Evolutionary conservation across 2,797 vertebrate genomes (phyloP), one percentile per base, ranked within the genome.

Genomic region (Siniperca scherzeri): DNA sequence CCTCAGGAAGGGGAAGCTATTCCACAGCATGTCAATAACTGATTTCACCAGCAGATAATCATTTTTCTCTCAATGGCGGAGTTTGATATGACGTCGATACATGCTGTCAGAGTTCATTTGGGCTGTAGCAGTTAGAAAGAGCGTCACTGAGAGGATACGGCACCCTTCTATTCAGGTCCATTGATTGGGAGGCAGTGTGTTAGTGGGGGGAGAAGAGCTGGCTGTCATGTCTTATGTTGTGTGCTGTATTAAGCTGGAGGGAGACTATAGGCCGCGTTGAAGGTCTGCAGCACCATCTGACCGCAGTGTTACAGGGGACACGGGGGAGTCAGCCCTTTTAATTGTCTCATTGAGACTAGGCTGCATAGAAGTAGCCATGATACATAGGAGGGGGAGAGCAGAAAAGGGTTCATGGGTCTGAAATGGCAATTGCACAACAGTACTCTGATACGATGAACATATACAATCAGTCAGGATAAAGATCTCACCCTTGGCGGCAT

Each of bases 391-490:
- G 62, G 93, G 94, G 96, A 89, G 93, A 77, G 94, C 90, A 92
- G 85, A 90, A 83, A 94, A 91, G 93, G 95, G 91, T 94, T 88
- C 93, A 89, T 83, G 89, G 94, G 96, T 83, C 85, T 88, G 79
- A 92, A 90, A 93, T 91, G 88, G 92, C 92, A 89, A 91, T 89
- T 77, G 86, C 83, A 83, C 87, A 89, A 92, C 88, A 78, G 77
- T 60, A 53, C 89, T 78, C 80, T 95, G 95, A 97, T 96, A 95
- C 96, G 94, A 96, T 96, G 96, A 97, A 97, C 96, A 96, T 95
- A 96, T 93, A 94, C 94, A 95, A 97, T 97, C 97, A 95, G 96
- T 97, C 98, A 98, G 97, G 97, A 99, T 99, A 97, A 99, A 99
- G 97, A 98, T 97, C 97, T 98, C 96, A 97, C 96, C 96, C 97